Evolutionary conservation across 2,888 invertebrate species (phyloP).

Genomic region (Lingula anatina): DNA sequence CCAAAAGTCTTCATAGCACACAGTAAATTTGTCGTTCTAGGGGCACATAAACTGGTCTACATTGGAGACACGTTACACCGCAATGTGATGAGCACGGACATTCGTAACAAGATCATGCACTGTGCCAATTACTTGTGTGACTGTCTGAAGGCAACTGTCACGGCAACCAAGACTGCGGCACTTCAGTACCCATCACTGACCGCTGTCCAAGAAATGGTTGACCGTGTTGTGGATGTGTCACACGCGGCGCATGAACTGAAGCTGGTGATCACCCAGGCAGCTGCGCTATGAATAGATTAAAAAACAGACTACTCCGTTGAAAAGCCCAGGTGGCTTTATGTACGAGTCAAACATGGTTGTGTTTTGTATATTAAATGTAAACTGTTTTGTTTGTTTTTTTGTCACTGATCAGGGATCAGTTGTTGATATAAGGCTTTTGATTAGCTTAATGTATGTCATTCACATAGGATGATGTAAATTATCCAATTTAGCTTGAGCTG

Average conservation of each 20-base stretch:
- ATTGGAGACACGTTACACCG: slow-evolving; percentile 91
- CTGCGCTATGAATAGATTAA: too few relatives aligned
- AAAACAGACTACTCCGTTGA: too few relatives aligned
- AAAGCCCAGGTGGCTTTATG: not conserved
- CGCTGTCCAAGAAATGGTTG: slow-evolving; percentile 90
- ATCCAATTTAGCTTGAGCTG: too few relatives aligned
- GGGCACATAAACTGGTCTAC: slow-evolving; percentile 87
- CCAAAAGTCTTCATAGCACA: slow-evolving; percentile 88
- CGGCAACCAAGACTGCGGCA: slow-evolving; percentile 84
- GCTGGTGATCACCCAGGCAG: slow-evolving; percentile 40
- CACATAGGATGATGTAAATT: too few relatives aligned
- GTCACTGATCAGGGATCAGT: too few relatives aligned
- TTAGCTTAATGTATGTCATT: not conserved
- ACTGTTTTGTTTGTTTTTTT: not conserved
- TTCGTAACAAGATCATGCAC: slow-evolving; percentile 59
- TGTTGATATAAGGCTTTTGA: not conserved
- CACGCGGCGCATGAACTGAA: slow-evolving; percentile 77
- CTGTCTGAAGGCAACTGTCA: slow-evolving; percentile 63
- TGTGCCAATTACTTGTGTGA: slow-evolving; percentile 45
- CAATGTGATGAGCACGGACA: slow-evolving; percentile 70
- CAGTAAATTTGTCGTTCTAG: slow-evolving; percentile 89
- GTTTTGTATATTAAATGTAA: not conserved
- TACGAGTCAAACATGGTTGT: not conserved
- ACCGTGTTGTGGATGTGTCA: slow-evolving; percentile 79
- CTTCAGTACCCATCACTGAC: slow-evolving; percentile 85